Conservation (phyloP, 1,140 invertebrate species). For the Drosophila simulans region DNA sequence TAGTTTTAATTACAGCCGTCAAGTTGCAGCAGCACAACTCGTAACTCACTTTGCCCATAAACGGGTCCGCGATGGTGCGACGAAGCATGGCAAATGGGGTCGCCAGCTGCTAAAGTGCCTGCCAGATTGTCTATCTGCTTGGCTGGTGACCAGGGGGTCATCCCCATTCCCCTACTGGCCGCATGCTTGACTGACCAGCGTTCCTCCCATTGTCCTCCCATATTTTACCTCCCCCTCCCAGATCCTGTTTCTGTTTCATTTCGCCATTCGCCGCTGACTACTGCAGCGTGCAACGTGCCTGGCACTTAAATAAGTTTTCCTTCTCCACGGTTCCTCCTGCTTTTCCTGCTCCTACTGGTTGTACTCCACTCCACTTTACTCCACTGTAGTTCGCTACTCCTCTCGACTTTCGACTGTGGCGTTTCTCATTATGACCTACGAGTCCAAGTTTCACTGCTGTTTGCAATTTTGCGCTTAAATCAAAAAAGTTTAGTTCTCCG, state of each 20-base stretch:
- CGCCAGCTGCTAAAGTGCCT: constrained; percentile 62
- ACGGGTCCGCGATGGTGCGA: constrained; percentile 49
- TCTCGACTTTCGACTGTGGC: constrained; percentile 41
- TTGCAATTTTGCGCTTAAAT: constrained; percentile 68
- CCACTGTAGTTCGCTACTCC: constrained; percentile 2
- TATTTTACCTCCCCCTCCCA: constrained; percentile 4
- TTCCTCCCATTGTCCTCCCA: not conserved
- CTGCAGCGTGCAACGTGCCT: constrained; percentile 77
- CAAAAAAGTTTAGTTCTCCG: constrained; percentile 56
- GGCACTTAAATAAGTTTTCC: constrained; percentile 81
- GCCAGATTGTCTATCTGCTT: constrained; percentile 61
- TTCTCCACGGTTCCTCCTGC: constrained; percentile 33
- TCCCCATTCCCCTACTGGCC: constrained; percentile 21
- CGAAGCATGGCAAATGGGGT: constrained; percentile 68
- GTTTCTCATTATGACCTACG: constrained; percentile 67
- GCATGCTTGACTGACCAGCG: constrained; percentile 42
- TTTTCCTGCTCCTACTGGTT: not conserved
- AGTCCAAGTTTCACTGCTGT: constrained; percentile 52
- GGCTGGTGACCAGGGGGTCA: constrained; percentile 16
- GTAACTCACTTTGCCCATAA: constrained; percentile 78
- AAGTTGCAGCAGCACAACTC: constrained; percentile 75
- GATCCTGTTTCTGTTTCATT: constrained; percentile 33
- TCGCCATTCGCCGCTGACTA: constrained; percentile 45
- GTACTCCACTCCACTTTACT: constrained; percentile 10
- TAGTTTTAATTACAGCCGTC: constrained; percentile 80